Conservation (phyloP, 2,888 invertebrate species). For the Ryuthela nishihirai region DNA sequence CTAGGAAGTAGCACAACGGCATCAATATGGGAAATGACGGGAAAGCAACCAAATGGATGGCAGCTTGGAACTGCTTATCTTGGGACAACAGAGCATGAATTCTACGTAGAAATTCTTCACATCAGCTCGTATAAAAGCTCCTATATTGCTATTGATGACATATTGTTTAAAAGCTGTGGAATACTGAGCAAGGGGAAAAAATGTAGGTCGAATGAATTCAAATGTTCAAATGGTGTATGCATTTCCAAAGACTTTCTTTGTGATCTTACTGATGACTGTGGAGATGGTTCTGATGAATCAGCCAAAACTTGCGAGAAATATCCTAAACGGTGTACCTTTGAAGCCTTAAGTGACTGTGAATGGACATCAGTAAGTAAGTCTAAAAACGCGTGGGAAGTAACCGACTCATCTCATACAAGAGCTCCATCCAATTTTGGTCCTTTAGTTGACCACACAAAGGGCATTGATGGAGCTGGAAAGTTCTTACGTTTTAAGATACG, state of each 20-base stretch:
- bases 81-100: constrained; percentile 26
- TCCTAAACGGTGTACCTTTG: constrained; percentile 33
- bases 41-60: constrained; percentile 13
- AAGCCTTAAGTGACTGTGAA: constrained; percentile 22
- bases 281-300: constrained; percentile 37
- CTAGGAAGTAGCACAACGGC: constrained; percentile 1
- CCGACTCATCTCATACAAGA: not conserved
- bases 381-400: constrained; percentile 16
- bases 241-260: constrained; percentile 25
- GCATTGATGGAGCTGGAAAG: constrained; percentile 12
- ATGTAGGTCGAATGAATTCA: constrained; percentile 15
- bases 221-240: constrained; percentile 20
- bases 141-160: constrained; percentile 32
- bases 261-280: constrained; percentile 39
- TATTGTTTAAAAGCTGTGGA: constrained; percentile 31
- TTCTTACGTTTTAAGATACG: constrained; percentile 8
- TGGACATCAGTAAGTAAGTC: constrained; percentile 20
- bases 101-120: constrained; percentile 12
- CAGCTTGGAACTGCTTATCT: constrained; percentile 22
- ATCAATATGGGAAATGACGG: constrained; percentile 19
- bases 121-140: not conserved
- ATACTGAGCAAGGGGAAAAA: constrained; percentile 4
- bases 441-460: constrained; percentile 32
- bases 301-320: constrained; percentile 15
- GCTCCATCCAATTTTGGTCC: constrained; percentile 14